Base-by-base conservation (phyloP, 2,113 vertebrate species). In the Sinocyclocheilus grahami region DNA sequence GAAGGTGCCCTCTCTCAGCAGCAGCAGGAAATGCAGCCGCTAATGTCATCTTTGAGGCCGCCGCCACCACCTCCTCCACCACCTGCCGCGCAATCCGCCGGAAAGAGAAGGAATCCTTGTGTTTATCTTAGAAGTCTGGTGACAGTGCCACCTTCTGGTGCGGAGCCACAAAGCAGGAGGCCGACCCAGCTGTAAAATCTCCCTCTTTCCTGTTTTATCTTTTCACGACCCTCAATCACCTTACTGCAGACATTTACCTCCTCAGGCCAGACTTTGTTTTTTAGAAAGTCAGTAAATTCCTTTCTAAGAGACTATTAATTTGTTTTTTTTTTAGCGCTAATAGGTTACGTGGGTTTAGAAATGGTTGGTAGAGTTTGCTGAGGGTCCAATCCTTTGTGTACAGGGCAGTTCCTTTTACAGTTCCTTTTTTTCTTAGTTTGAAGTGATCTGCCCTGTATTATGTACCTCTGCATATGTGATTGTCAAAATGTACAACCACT, bases 11-110 rank as follows among this genome's bases (percentile, higher is more conserved):
- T 95, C 0, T 88, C 93, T 0, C 87, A 92, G 6, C 92, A 89
- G 89, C 92, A 92, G 85, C 95, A 95, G 86, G 98, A 98, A 93
- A 92, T 96, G 87, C 96, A 96, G 90, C 97, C 97, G 0, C 94
- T 99, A 88, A 96, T 99, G 97, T 93, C 92, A 8, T 88, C 91
- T 0, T 86, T 93, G 84, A 94, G 93, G 86, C 94, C 90, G 12
- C 93, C 93, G 2, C 91, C 91, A 37, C 76, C 93, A 18, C 87
- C 93, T 46, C 92, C 92, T 0, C 93, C 92, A 5, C 93, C 93
- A 0, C 90, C 94, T 0, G 89, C 93, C 0, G 87, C 90, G 24
- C 84, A 84, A 0, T 53, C 84, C 46, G 74, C 90, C 0, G 93
- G 93, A 78, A 92, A 93, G 81, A 95, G 94, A 92, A 95, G 95